A percentile compares a stretch with the other conserved stretches of the same genome.
Conservation (phyloP, 2,113 vertebrate species). For the Oryzias curvinotus region DNA sequence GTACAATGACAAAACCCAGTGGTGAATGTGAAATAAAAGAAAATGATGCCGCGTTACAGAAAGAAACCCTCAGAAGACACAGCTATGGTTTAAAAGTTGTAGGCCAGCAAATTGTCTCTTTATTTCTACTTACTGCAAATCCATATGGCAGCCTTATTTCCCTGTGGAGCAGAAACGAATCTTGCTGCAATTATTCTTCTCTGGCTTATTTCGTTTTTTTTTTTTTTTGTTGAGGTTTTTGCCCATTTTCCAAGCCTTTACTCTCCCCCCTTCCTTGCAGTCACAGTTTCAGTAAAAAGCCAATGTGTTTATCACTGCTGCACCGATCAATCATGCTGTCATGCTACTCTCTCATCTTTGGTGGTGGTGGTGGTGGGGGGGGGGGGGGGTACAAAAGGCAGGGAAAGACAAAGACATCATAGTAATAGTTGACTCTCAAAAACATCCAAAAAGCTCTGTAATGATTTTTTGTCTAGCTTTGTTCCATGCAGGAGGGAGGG, state of each 20-base stretch:
- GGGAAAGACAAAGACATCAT: background rate
- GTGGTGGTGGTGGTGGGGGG: too few species aligned
- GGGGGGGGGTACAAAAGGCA: slow-evolving; percentile 21
- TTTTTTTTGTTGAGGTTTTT: background rate
- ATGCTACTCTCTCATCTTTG: slow-evolving; percentile 32
- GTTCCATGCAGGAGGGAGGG: too few species aligned
- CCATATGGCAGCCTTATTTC: slow-evolving; percentile 50
- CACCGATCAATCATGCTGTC: slow-evolving; percentile 41
- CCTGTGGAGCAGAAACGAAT: slow-evolving; percentile 37
- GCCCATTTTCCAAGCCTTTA: background rate
- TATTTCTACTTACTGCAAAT: slow-evolving; percentile 40
- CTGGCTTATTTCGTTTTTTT: slow-evolving; percentile 12
- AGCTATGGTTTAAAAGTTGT: slow-evolving; percentile 29
- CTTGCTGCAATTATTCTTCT: slow-evolving; percentile 45
- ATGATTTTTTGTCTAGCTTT: too few species aligned
- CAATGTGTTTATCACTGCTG: slow-evolving; percentile 53
- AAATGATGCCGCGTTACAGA: slow-evolving; percentile 1
- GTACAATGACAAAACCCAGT: slow-evolving; percentile 14
- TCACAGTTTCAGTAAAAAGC: slow-evolving; percentile 33
- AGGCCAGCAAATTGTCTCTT: slow-evolving; percentile 14
- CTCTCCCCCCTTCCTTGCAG: slow-evolving; percentile 10
- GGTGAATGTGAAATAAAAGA: slow-evolving; percentile 1
- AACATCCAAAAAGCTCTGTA: too few species aligned
- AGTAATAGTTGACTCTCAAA: background rate
- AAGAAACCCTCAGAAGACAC: slow-evolving; percentile 15